Conservation (phyloP, 2,888 invertebrate species). For the Entomobrya multifasciata region DNA sequence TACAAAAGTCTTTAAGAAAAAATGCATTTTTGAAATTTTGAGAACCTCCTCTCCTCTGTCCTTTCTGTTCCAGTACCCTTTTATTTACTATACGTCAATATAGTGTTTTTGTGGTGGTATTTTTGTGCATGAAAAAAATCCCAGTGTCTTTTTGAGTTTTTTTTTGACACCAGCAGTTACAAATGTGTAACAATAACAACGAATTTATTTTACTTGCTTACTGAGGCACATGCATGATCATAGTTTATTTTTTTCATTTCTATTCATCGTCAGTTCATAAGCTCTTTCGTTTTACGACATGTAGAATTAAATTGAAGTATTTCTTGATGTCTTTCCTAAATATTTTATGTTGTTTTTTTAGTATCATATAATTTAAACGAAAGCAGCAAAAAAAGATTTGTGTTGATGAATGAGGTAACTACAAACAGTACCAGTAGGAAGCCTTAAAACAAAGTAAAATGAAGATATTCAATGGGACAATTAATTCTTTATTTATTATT, state of each 20-base stretch:
- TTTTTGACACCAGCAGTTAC: neutral
- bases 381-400: no score
- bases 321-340: no score
- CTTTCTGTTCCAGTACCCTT: neutral
- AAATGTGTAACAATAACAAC: constrained; percentile 9
- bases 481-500: no score
- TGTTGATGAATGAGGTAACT: no score
- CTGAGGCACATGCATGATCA: neutral
- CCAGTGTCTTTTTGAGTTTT: neutral
- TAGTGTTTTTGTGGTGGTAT: neutral
- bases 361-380: no score
- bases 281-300: no score
- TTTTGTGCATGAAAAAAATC: neutral
- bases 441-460: no score
- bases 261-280: neutral
- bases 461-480: no score
- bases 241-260: neutral
- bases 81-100: constrained; percentile 13
- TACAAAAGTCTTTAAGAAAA: neutral
- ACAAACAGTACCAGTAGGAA: no score
- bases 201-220: no score
- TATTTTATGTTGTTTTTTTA: no score
- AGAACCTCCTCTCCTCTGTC: neutral
- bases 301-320: no score
- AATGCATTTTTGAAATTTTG: neutral